Evolutionary conservation across 2,888 invertebrate species (phyloP).

Genomic region (Xylocampa areola): DNA sequence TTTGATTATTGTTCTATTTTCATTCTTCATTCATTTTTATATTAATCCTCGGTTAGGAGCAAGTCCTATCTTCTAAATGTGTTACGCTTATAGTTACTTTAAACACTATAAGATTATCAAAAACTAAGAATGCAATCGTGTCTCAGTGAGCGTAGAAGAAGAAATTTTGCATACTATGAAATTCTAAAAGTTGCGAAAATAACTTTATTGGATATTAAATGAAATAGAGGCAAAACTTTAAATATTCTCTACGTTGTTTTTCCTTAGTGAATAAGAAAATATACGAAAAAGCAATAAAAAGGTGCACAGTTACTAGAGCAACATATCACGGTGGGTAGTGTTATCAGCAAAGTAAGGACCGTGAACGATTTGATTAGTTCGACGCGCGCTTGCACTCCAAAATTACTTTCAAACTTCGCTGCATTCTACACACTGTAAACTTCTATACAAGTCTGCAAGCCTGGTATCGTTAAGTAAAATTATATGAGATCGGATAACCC

Average conservation of each 20-base stretch:
- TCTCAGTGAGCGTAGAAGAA: not conserved
- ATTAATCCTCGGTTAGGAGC: conserved; percentile 20
- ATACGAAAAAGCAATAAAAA: conserved; percentile 56
- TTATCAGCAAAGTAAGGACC: conserved; percentile 85
- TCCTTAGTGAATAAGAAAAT: conserved; percentile 42
- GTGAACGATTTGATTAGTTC: conserved; percentile 88
- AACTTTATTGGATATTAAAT: conserved; percentile 10
- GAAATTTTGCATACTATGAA: too few relatives aligned
- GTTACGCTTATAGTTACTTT: too few relatives aligned
- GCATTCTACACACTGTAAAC: conserved; percentile 71
- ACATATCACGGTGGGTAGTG: conserved; percentile 71
- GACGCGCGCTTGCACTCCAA: conserved; percentile 86
- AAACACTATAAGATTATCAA: too few relatives aligned
- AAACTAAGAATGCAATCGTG: too few relatives aligned
- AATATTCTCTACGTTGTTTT: conserved; percentile 52
- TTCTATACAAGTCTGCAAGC: conserved; percentile 71
- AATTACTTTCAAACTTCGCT: conserved; percentile 85
- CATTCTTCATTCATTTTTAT: conserved; percentile 30
- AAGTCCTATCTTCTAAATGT: not conserved
- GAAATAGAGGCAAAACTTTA: conserved; percentile 21
- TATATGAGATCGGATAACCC: conserved; percentile 55
- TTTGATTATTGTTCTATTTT: conserved; percentile 47
- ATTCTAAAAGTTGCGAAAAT: too few relatives aligned
- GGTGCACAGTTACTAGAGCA: conserved; percentile 72
- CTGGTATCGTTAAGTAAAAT: conserved; percentile 67